A percentile compares a stretch with the other conserved stretches of the same genome.
phyloP scores from a whole-genome alignment of 2,797 vertebrate genomes.

The Gastrophryne carolinensis region DNA sequence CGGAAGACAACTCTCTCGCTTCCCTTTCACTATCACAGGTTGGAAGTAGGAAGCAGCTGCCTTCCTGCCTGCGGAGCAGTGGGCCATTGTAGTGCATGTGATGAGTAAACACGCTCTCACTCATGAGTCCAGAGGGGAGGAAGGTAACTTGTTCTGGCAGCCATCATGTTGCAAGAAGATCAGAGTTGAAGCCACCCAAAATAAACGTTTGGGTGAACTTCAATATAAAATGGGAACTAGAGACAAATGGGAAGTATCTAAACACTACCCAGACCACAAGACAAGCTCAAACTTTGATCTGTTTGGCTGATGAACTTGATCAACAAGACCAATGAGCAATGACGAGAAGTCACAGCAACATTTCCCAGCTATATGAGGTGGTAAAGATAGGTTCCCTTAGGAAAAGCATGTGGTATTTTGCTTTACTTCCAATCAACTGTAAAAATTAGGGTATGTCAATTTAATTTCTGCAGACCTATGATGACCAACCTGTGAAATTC shows the following conservation, averaged over 20 bases:
- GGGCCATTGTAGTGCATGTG: constrained; percentile 18
- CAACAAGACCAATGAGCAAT: too few relatives aligned
- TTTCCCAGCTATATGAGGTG: too few relatives aligned
- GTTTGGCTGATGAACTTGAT: too few relatives aligned
- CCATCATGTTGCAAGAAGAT: background rate
- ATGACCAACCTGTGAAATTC: too few relatives aligned
- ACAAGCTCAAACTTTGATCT: too few relatives aligned
- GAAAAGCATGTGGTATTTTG: too few relatives aligned
- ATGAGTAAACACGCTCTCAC: constrained; percentile 48
- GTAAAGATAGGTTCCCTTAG: too few relatives aligned
- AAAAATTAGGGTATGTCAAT: too few relatives aligned
- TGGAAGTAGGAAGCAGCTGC: constrained; percentile 49
- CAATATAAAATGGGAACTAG: background rate
- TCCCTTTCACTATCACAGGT: constrained; percentile 43
- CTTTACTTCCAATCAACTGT: too few relatives aligned
- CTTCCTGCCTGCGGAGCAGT: constrained; percentile 40
- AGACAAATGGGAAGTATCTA: background rate
- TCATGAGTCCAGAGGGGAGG: constrained; percentile 2
- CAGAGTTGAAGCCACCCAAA: background rate
- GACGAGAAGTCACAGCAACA: too few relatives aligned
- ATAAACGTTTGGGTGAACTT: constrained; percentile 9
- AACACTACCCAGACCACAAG: background rate
- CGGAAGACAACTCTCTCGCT: constrained; percentile 30
- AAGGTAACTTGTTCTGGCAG: constrained; percentile 10
- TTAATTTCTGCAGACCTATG: too few relatives aligned